A percentile compares a stretch with the other conserved stretches of the same genome.
Conservation (phyloP, 2,797 vertebrate genomes). For the Anolis apletophallus region DNA sequence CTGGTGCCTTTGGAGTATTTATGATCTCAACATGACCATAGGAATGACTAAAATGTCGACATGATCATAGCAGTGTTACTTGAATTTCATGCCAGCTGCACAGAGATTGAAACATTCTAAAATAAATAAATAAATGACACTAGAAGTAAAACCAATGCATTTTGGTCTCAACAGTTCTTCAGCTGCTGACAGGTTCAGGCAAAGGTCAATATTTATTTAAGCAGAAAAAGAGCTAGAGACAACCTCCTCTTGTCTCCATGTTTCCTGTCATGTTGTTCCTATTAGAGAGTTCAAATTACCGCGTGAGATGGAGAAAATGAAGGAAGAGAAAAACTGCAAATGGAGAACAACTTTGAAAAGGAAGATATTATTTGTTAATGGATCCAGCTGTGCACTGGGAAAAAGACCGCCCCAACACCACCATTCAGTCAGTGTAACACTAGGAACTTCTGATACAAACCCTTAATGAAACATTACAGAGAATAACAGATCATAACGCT, state of each 20-base stretch:
- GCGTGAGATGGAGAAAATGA: constrained; percentile 11
- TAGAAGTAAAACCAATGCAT: not conserved
- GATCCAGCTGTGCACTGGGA: constrained; percentile 14
- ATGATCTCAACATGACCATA: no score
- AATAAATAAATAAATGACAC: not conserved
- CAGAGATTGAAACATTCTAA: not conserved
- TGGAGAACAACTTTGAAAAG: not conserved
- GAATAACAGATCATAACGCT: constrained; percentile 55
- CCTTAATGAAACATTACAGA: constrained; percentile 50
- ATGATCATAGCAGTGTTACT: not conserved
- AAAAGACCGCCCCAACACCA: constrained; percentile 23
- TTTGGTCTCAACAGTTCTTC: not conserved
- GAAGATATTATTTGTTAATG: constrained; percentile 56
- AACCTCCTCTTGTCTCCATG: not conserved
- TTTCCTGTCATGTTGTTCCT: not conserved
- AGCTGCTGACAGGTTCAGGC: constrained; percentile 7
- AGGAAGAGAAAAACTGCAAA: constrained; percentile 15
- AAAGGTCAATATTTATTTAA: constrained; percentile 26
- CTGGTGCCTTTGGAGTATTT: no score
- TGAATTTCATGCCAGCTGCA: not conserved
- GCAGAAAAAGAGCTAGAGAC: fast-evolving
- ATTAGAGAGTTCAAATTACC: constrained; percentile 13
- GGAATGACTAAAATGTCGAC: not conserved
- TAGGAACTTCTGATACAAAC: constrained; percentile 41
- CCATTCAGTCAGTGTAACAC: constrained; percentile 42